Evolutionary conservation across 2,797 vertebrate genomes (phyloP).

Genomic region (Rhinichthys osculus): DNA sequence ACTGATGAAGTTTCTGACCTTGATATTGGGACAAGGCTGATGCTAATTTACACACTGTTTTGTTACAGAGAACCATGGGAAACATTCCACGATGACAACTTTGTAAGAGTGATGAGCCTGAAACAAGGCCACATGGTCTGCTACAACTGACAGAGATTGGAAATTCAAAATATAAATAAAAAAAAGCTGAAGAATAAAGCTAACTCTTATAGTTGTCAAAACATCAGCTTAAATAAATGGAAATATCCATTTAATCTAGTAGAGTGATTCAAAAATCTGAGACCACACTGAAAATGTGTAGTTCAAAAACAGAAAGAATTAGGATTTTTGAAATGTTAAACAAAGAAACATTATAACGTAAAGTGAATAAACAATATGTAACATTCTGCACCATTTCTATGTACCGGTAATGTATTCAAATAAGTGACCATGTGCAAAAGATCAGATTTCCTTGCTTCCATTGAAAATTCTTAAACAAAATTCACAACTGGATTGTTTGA

Average conservation of each 20-base stretch:
- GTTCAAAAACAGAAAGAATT: background rate
- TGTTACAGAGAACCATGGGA: conserved; percentile 38
- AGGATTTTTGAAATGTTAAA: background rate
- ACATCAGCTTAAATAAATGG: background rate
- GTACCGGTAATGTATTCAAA: background rate
- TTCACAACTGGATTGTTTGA: background rate
- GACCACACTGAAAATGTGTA: background rate
- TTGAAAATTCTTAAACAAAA: no score
- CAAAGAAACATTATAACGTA: background rate
- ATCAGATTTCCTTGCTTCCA: background rate
- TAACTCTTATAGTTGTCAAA: background rate
- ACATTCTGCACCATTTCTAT: no score
- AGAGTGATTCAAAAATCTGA: background rate
- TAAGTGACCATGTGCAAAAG: background rate
- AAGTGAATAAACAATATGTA: background rate
- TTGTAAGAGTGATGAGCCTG: background rate
- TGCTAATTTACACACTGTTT: conserved; percentile 36
- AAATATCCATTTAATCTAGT: background rate
- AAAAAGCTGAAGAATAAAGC: no score
- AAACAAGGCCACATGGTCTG: conserved; percentile 18
- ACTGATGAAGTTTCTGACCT: conserved; percentile 44
- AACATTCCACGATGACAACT: conserved; percentile 32
- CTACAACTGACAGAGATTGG: background rate
- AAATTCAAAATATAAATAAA: background rate
- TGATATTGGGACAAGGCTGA: conserved; percentile 31